Conservation (phyloP, 2,797 vertebrate species). For the Peromyscus aztecus region DNA sequence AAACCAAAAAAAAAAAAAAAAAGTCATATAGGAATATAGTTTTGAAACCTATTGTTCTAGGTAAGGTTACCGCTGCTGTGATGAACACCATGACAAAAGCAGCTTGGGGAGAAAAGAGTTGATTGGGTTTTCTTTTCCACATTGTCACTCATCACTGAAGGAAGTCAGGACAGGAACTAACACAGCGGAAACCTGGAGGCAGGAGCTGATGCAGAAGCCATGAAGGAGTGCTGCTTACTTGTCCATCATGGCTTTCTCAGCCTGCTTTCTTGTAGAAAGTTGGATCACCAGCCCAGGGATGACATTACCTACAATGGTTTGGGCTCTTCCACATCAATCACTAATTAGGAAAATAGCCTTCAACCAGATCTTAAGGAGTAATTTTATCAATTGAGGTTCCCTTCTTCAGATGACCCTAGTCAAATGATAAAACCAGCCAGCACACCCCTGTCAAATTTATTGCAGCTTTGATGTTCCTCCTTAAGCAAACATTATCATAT, state of each 20-base stretch:
- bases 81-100: neutral
- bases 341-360: neutral
- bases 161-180: neutral
- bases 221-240: neutral
- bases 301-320: neutral
- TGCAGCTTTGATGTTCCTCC: conserved; percentile 1
- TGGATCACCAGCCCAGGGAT: neutral
- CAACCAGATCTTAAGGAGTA: neutral
- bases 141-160: neutral
- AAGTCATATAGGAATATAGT: too few relatives aligned
- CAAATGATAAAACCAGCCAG: neutral
- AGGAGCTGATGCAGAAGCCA: neutral
- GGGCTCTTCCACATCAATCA: neutral
- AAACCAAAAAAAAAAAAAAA: too few relatives aligned
- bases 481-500: neutral
- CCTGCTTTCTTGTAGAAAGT: neutral
- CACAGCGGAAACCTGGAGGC: neutral
- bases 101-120: neutral
- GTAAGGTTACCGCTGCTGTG: neutral
- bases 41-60: neutral
- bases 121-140: neutral
- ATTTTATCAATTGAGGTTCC: neutral
- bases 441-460: neutral
- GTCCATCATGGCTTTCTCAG: neutral
- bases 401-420: neutral